Evolutionary conservation across 2,888 invertebrate species (phyloP).

Genomic region (Coleophora deauratella): DNA sequence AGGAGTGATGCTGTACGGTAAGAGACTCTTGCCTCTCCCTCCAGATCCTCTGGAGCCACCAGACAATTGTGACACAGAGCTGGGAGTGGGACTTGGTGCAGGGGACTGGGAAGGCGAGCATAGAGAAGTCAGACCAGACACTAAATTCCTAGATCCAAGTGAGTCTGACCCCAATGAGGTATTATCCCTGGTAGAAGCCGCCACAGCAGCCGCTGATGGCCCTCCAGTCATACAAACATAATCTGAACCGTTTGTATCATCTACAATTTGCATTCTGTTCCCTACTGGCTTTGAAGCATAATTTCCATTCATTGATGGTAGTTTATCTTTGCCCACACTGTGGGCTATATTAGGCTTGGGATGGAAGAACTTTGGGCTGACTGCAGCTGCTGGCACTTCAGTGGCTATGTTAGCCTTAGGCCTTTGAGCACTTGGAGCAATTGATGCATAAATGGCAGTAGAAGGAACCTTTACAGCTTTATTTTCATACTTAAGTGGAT

Average conservation of each 20-base stretch:
- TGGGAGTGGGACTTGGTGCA: slow-evolving; percentile 79
- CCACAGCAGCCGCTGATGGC: slow-evolving; percentile 61
- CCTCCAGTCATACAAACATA: slow-evolving; percentile 91
- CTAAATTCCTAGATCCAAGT: slow-evolving; percentile 51
- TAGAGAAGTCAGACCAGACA: slow-evolving; percentile 58
- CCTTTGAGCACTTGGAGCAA: slow-evolving; percentile 69
- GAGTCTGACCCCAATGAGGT: slow-evolving; percentile 52
- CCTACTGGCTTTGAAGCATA: slow-evolving; percentile 40
- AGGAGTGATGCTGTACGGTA: slow-evolving; percentile 92
- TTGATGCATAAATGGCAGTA: slow-evolving; percentile 69
- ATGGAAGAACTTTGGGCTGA: slow-evolving; percentile 72
- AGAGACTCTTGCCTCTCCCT: slow-evolving; percentile 76
- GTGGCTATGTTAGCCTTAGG: slow-evolving; percentile 70
- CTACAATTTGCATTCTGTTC: slow-evolving; percentile 70
- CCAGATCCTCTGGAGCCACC: slow-evolving; percentile 75
- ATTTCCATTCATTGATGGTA: slow-evolving; percentile 44
- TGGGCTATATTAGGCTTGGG: slow-evolving; percentile 75
- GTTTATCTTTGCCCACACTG: slow-evolving; percentile 59
- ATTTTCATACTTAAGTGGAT: slow-evolving; percentile 52
- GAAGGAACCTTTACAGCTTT: slow-evolving; percentile 63
- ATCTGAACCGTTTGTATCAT: slow-evolving; percentile 85
- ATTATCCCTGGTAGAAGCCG: slow-evolving; percentile 62
- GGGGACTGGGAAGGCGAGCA: slow-evolving; percentile 72
- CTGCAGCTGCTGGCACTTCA: slow-evolving; percentile 68
- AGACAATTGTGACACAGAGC: slow-evolving; percentile 74